These are phyloP conservation scores for Chaunax sp. DNA, from an alignment of 2,797 vertebrate genomes.

Conservation along the genomic window DNA sequence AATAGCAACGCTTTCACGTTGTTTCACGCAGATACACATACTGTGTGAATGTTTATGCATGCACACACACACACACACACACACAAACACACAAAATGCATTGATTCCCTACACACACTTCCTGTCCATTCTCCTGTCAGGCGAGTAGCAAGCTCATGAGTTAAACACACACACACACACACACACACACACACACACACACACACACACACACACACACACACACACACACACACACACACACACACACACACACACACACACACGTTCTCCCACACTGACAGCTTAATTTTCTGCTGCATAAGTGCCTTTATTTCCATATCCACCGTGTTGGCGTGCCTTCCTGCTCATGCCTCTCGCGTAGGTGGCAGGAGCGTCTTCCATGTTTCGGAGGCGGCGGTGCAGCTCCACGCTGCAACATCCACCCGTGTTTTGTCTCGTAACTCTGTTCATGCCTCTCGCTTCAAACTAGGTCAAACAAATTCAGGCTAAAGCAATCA, in stretches of 20 bases:
- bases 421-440: conserved; percentile 30
- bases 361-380: conserved; percentile 42
- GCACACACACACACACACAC: background rate
- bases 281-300: conserved; percentile 22
- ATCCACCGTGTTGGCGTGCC: conserved; percentile 10
- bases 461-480: conserved; percentile 57
- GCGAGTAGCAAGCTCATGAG: conserved; percentile 15
- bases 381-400: background rate
- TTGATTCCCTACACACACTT: background rate
- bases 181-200: background rate
- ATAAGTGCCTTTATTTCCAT: conserved; percentile 16
- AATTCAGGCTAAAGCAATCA: conserved; percentile 40
- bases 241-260: conserved; percentile 8
- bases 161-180: conserved; percentile 19
- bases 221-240: background rate
- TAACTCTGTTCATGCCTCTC: conserved; percentile 2
- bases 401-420: conserved; percentile 16
- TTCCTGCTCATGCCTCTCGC: conserved; percentile 2
- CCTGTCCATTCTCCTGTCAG: conserved; percentile 14
- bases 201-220: conserved; percentile 9
- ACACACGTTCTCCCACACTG: background rate
- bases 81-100: background rate
- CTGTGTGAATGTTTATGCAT: background rate
- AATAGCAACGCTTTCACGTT: too few species aligned
- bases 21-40: background rate